Conservation (phyloP, 1,140 invertebrate genomes). For the Aphelinus atriplicis region DNA sequence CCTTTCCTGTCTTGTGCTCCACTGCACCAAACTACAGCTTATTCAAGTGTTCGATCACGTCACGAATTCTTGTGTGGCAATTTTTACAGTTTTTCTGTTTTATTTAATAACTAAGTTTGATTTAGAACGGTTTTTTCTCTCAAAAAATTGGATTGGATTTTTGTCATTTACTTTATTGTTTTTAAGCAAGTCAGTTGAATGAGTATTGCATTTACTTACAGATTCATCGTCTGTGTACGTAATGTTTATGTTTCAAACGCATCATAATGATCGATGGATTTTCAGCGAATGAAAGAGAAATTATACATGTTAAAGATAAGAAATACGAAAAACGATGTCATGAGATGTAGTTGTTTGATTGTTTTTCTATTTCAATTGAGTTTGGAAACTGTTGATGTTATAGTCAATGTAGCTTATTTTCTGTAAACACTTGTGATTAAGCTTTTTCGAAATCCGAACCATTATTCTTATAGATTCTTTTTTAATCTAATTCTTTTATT, state of each 20-base stretch:
- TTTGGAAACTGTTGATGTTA: conserved; percentile 14
- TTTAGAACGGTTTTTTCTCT: neutral
- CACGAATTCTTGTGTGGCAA: neutral
- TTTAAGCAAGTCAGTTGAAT: neutral
- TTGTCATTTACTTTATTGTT: conserved; percentile 5
- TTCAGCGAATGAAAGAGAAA: neutral
- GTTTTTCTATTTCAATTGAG: neutral
- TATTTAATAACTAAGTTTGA: neutral
- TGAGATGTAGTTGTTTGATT: conserved; percentile 8
- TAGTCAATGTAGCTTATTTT: conserved; percentile 25
- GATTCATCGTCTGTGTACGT: neutral
- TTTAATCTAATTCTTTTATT: neutral
- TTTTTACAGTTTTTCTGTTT: neutral
- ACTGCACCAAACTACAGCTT: conserved; percentile 15
- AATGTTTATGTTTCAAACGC: no score
- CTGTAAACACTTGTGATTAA: neutral
- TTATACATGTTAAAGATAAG: conserved; percentile 3
- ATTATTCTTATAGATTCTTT: neutral
- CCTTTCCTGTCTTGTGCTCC: neutral
- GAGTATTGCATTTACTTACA: conserved; percentile 18
- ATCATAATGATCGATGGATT: conserved; percentile 11
- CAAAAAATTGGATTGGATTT: neutral
- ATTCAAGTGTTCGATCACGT: conserved; percentile 8
- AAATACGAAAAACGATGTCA: conserved; percentile 15
- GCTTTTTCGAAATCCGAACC: neutral